Conservation (phyloP, 2,113 vertebrate species). For the Hiodon alosoides region DNA sequence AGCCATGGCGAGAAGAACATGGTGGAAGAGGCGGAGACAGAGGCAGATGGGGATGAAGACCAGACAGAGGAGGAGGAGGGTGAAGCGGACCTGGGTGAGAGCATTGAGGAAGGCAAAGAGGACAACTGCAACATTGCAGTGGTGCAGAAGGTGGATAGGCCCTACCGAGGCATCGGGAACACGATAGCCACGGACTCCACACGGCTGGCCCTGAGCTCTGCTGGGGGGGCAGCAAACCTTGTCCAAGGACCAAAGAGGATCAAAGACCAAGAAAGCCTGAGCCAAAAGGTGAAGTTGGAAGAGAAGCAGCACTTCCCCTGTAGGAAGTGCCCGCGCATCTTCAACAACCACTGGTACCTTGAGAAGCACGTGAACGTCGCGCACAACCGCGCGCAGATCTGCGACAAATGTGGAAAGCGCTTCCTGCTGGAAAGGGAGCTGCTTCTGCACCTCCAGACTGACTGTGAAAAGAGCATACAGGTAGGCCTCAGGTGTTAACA, state of each 20-base stretch:
- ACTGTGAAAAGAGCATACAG: constrained; percentile 83
- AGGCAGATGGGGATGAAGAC: constrained; percentile 34
- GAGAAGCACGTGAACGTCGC: constrained; percentile 82
- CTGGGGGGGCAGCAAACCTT: too few species aligned
- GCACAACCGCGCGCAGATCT: constrained; percentile 78
- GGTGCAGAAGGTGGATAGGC: too few species aligned
- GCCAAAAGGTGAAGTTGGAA: neutral
- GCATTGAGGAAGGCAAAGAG: too few species aligned
- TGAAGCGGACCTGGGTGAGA: too few species aligned
- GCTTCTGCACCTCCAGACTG: constrained; percentile 77
- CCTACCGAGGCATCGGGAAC: too few species aligned
- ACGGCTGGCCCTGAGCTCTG: too few species aligned
- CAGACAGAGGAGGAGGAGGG: neutral
- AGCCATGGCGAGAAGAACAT: constrained; percentile 55
- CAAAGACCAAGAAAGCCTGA: neutral
- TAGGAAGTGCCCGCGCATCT: constrained; percentile 76
- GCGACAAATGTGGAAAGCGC: constrained; percentile 79
- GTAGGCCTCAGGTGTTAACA: constrained; percentile 34
- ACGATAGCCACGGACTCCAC: too few species aligned
- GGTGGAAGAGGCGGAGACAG: constrained; percentile 45
- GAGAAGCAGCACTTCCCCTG: neutral
- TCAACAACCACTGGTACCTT: constrained; percentile 80
- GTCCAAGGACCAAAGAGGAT: too few species aligned
- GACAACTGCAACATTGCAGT: too few species aligned
- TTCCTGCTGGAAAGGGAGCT: constrained; percentile 80